These are phyloP conservation scores for Drosophila ananassae DNA, from an alignment of 1,140 invertebrate genomes.

Conservation along the genomic window DNA sequence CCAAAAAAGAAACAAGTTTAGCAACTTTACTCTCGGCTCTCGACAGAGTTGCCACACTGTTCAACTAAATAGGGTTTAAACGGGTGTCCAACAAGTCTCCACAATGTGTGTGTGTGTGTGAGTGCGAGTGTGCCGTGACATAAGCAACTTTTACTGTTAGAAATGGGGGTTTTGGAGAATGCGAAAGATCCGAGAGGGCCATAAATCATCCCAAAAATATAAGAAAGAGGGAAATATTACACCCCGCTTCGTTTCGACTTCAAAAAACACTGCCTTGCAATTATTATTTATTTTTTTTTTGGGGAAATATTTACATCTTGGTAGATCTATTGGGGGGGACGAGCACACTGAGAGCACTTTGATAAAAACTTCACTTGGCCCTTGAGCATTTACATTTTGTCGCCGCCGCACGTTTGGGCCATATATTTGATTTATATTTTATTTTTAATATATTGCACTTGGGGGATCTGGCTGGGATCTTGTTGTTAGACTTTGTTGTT, in stretches of 20 bases:
- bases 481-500: slow-evolving; percentile 7
- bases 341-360: slow-evolving; percentile 35
- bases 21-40: slow-evolving; percentile 58
- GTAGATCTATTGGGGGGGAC: slow-evolving; percentile 23
- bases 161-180: slow-evolving; percentile 68
- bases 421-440: slow-evolving; percentile 56
- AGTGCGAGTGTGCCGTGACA: slow-evolving; percentile 58
- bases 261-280: slow-evolving; percentile 30
- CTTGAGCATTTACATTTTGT: slow-evolving; percentile 73
- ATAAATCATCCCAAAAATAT: slow-evolving; percentile 22
- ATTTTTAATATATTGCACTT: slow-evolving; percentile 67
- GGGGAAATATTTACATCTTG: slow-evolving; percentile 56
- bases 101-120: slow-evolving; percentile 18
- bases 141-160: slow-evolving; percentile 82
- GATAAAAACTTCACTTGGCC: slow-evolving; percentile 51
- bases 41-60: slow-evolving; percentile 67
- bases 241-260: slow-evolving; percentile 50
- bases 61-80: slow-evolving; percentile 52
- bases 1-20: slow-evolving; percentile 82
- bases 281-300: slow-evolving; percentile 27
- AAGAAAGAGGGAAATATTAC: background rate
- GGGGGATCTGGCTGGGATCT: slow-evolving; percentile 20
- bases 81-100: slow-evolving; percentile 15
- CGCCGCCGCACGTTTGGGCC: slow-evolving; percentile 71
- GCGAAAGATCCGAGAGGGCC: slow-evolving; percentile 25